Evolutionary conservation across 30 jellyfish, hydroid and myxozoan genomes (phyloP), one percentile per base, ranked within the genome.

Genomic region (Cassiopea xamachana): DNA sequence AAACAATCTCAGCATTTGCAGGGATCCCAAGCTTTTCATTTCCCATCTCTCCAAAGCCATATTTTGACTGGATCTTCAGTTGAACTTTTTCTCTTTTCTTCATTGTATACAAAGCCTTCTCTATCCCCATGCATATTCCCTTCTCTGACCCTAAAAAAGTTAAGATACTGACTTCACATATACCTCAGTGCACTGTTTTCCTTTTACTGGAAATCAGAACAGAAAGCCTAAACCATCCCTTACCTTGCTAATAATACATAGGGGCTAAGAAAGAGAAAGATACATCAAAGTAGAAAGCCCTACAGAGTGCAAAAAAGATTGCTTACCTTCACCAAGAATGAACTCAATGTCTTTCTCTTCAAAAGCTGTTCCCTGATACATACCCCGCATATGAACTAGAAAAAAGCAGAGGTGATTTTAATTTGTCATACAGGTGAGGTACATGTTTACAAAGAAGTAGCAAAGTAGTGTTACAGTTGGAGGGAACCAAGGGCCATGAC

Each of bases 341-440:
- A 94, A 94, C 45, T 82, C 85, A 10, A 91, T 97, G 91, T 94
- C 98, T 60, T 90, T 82, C 80, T 94, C 98, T 91, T 94, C 98
- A 87, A 94, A 94, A 0, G 89, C 87, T 19, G 75, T 60, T 1
- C 93, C 97, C 19, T 94, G 79, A 62, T 94, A 91, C 74, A 88
- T 77, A 17, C 98, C 98, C 46, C 98, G 79, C 77, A 94, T 77
- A 79, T 94, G 98, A 75, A 87, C 97, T 91, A 58, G 43, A 48
- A 68, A 72, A 55, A 16, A 85, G 15, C 12, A 4, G 19, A 1
- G 90, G 45, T 69, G 64, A 60, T 47, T 44, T 15, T 44, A 46
- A 79, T 79, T 27, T 27, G 39, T 27, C 39, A 27, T 27, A 27
- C 39, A 27, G 39, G 39, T 27, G 39, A 27, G 39, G 39, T 27